phyloP scores from a whole-genome alignment of 1,140 invertebrate genomes.

The Apolygus lucorum region DNA sequence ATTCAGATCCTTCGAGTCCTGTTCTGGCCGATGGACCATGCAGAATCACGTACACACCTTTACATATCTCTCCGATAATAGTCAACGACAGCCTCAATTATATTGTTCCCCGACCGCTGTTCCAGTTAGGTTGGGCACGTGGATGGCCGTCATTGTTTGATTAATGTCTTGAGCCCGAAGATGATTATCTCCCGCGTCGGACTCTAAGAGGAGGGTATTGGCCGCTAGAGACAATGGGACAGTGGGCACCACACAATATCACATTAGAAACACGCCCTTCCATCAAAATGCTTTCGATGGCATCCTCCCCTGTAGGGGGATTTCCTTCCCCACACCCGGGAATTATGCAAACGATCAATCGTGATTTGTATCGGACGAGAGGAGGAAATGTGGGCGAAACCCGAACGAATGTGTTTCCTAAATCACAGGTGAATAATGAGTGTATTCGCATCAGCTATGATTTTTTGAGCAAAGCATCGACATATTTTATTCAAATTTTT shows the following conservation, averaged over 20 bases:
- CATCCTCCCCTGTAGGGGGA: background rate
- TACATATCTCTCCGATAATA: background rate
- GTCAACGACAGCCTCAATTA: constrained; percentile 3
- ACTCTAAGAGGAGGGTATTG: constrained; percentile 5
- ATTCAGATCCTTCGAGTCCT: too few relatives aligned
- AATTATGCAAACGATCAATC: background rate
- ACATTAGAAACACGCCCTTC: constrained; percentile 14
- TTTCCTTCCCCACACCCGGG: too few relatives aligned
- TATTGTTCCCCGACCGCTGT: background rate
- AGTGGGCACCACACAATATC: constrained; percentile 12
- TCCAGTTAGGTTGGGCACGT: constrained; percentile 14
- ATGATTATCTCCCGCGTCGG: constrained; percentile 4
- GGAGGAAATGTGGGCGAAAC: background rate
- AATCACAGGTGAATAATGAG: too few relatives aligned
- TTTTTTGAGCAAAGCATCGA: too few relatives aligned
- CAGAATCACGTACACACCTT: constrained; percentile 3
- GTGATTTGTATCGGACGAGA: background rate
- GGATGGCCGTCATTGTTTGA: constrained; percentile 16
- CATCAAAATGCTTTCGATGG: background rate
- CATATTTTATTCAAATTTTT: too few relatives aligned
- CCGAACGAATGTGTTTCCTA: background rate
- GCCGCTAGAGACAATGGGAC: constrained; percentile 9
- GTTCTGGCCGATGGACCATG: background rate
- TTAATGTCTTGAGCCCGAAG: background rate
- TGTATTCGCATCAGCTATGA: too few relatives aligned